A percentile compares a stretch with the other conserved stretches of the same genome.
Evolutionary conservation across 2,797 vertebrate genomes (phyloP).

Genomic region (Calcarius lapponicus): DNA sequence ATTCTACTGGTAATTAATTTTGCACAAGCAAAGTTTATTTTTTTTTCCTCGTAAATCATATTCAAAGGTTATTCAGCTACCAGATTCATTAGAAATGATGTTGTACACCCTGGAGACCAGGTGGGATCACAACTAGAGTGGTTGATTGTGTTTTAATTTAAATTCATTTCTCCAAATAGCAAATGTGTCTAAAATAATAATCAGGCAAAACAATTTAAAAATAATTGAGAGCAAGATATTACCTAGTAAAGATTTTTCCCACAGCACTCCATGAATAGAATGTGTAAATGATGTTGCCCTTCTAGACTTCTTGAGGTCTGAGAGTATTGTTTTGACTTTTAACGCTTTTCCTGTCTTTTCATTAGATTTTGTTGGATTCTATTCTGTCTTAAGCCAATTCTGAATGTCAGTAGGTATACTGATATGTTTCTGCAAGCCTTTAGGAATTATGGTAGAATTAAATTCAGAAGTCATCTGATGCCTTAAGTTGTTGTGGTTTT

Average conservation of each 20-base stretch:
- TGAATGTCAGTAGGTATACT: not conserved
- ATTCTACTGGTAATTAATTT: not conserved
- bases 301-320: not conserved
- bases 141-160: slow-evolving; percentile 20
- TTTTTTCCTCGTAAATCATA: not conserved
- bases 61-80: not conserved
- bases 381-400: not conserved
- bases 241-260: not conserved
- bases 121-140: not conserved
- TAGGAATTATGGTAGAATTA: not conserved
- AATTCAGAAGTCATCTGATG: not conserved
- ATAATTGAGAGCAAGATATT: not conserved
- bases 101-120: not conserved
- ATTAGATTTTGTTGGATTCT: not conserved
- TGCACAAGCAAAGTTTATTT: not conserved
- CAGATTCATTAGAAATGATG: not conserved
- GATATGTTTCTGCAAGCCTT: not conserved
- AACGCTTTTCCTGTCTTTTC: not conserved
- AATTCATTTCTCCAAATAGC: not conserved
- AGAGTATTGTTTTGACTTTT: not conserved
- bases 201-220: not conserved
- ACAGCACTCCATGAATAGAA: not conserved
- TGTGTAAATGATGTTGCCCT: not conserved
- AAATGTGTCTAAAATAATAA: slow-evolving; percentile 17
- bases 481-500: not conserved